phyloP scores from a whole-genome alignment of 2,113 vertebrate genomes.

The Corythaeola cristata region DNA sequence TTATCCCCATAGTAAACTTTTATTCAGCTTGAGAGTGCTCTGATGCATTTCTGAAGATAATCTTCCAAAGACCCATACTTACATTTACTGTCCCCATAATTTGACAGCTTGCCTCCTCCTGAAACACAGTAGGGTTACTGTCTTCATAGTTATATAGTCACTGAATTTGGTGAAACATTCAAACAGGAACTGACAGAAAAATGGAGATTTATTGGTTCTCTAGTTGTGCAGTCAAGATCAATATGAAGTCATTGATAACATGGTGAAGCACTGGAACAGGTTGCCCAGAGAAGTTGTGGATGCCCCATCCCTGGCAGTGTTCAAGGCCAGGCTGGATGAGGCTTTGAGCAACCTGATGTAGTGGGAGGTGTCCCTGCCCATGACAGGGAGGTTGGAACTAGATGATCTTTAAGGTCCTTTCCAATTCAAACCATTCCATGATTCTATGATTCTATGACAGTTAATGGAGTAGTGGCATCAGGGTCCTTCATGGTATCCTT shows the following conservation, averaged over 20 bases:
- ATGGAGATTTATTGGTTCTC: background rate
- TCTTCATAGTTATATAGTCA: background rate
- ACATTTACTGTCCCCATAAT: background rate
- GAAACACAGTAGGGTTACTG: background rate
- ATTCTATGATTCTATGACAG: too few relatives aligned
- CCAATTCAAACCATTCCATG: too few relatives aligned
- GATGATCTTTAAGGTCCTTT: too few relatives aligned
- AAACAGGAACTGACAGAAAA: background rate
- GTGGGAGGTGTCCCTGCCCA: too few relatives aligned
- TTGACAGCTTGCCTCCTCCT: background rate
- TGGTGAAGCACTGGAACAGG: too few relatives aligned
- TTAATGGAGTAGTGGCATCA: background rate
- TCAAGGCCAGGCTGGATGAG: too few relatives aligned
- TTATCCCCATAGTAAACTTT: background rate
- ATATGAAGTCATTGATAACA: background rate
- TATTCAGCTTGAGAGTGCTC: background rate
- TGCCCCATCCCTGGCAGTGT: too few relatives aligned
- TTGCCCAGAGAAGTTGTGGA: too few relatives aligned
- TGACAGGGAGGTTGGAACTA: too few relatives aligned
- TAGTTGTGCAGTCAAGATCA: background rate
- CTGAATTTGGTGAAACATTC: background rate
- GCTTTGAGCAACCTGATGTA: too few relatives aligned
- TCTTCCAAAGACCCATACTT: background rate
- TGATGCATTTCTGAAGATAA: background rate
- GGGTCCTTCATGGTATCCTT: background rate